phyloP scores from a whole-genome alignment of 2,797 vertebrate genomes.

The Podarcis lilfordi region DNA sequence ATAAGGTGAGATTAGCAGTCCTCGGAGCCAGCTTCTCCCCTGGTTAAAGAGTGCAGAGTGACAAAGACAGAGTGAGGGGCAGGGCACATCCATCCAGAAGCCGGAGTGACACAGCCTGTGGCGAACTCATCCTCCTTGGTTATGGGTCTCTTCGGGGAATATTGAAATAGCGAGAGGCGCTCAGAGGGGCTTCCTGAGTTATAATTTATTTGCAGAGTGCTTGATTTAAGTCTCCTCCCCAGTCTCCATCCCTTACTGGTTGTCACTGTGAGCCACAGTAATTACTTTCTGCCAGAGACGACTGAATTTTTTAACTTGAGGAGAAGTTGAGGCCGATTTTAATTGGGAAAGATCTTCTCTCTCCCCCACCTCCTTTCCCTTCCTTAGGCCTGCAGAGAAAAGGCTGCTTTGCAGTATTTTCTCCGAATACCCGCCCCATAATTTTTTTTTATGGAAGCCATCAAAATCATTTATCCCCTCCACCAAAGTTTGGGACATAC shows the following conservation, averaged over 20 bases:
- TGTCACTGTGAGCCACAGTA: conserved; percentile 6
- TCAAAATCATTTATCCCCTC: too few species aligned
- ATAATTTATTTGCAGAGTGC: background rate
- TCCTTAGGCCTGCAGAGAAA: background rate
- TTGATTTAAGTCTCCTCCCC: background rate
- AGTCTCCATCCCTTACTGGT: background rate
- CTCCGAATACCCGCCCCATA: too few species aligned
- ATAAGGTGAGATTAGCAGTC: background rate
- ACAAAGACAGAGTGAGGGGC: background rate
- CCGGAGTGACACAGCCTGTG: background rate
- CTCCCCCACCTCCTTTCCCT: background rate
- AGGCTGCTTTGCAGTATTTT: too few species aligned
- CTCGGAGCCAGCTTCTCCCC: too few species aligned
- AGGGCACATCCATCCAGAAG: background rate
- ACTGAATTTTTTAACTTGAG: background rate
- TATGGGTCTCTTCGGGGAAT: background rate
- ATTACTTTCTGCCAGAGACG: background rate
- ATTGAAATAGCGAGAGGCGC: background rate
- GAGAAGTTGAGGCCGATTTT: background rate
- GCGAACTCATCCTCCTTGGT: background rate
- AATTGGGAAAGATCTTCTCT: background rate
- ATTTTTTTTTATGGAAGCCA: too few species aligned
- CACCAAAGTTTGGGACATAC: too few species aligned
- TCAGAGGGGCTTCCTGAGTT: background rate
- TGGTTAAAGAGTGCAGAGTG: background rate